phyloP scores from a whole-genome alignment of 2,113 vertebrate species.

The Castor canadensis region DNA sequence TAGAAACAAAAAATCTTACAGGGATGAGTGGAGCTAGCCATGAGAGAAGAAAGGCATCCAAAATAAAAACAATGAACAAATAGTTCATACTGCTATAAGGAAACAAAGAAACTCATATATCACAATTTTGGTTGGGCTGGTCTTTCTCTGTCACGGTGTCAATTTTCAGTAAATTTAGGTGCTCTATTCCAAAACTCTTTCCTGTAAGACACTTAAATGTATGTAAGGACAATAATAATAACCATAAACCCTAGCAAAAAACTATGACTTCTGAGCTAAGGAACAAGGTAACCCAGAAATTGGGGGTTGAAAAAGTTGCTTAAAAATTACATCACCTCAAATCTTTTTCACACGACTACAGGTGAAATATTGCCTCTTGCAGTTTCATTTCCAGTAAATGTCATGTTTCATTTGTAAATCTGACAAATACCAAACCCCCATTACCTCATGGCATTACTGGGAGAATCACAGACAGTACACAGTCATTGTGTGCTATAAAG shows the following conservation, averaged over 20 bases:
- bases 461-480: background rate
- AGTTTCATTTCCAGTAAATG: conserved; percentile 66
- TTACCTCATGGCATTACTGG: background rate
- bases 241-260: background rate
- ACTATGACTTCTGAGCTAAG: background rate
- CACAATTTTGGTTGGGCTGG: background rate
- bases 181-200: background rate
- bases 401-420: conserved; percentile 79
- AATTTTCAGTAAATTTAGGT: background rate
- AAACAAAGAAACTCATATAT: background rate
- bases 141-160: background rate
- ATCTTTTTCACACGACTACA: background rate
- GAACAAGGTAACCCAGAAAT: background rate
- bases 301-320: accelerated
- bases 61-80: background rate
- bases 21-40: background rate
- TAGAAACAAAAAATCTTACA: background rate
- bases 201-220: background rate
- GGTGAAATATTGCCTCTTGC: conserved; percentile 72
- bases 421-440: background rate
- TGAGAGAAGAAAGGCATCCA: background rate
- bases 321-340: conserved; percentile 25
- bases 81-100: background rate
- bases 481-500: background rate
- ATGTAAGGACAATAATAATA: background rate